Percentiles rank a stretch among this genome's conserved stretches.
Conservation (phyloP, 2,888 invertebrate species). For the Trachelus stipa region DNA sequence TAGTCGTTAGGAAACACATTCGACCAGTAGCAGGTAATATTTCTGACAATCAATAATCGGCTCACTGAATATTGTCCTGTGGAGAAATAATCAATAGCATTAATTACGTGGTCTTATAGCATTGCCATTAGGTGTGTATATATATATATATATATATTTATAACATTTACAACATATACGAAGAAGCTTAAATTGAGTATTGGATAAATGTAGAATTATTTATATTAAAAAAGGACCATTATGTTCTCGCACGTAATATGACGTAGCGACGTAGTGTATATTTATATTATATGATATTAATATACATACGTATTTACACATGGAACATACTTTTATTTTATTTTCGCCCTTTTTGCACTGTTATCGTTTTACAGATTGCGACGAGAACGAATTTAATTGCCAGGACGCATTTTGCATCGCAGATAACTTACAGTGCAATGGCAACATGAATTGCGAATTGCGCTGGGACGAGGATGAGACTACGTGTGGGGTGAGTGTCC, state of each 20-base stretch:
- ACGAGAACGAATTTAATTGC: constrained; percentile 80
- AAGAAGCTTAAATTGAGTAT: not conserved
- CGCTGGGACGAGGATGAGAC: constrained; percentile 82
- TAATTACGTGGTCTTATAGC: not conserved
- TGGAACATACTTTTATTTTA: constrained; percentile 1
- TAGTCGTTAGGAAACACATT: not conserved
- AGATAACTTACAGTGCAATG: constrained; percentile 76
- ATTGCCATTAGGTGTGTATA: not conserved
- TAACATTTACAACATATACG: no score
- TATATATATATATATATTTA: no score
- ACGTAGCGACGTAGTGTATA: not conserved
- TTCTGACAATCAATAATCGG: not conserved
- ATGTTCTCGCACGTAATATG: not conserved
- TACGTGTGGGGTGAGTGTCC: constrained; percentile 67
- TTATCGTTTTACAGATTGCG: constrained; percentile 64
- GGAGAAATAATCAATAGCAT: not conserved
- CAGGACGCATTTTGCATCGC: constrained; percentile 90
- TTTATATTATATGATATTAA: not conserved
- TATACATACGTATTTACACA: not conserved
- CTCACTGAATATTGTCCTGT: not conserved
- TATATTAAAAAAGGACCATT: not conserved
- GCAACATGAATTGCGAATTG: constrained; percentile 82
- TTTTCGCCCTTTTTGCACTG: not conserved
- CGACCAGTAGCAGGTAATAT: not conserved
- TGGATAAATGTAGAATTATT: not conserved